Evolutionary conservation across 2,888 invertebrate species (phyloP).

Genomic region (Parnassius orleans): DNA sequence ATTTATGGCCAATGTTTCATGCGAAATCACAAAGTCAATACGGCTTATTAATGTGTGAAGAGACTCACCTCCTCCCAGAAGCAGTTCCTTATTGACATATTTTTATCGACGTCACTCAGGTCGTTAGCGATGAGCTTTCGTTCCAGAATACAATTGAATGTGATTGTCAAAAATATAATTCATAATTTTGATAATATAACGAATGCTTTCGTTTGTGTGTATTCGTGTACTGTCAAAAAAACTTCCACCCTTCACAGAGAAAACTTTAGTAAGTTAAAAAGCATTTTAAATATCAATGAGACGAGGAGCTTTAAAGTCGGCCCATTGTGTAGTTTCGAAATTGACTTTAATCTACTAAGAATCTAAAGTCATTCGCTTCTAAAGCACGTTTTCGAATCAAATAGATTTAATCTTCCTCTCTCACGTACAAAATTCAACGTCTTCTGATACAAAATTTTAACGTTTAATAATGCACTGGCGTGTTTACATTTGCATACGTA

Average conservation of each 20-base stretch:
- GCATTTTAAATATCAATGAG: slow-evolving; percentile 53
- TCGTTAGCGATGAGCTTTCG: slow-evolving; percentile 70
- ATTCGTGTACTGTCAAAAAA: slow-evolving; percentile 34
- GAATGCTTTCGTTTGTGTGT: slow-evolving; percentile 42
- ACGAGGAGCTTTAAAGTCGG: slow-evolving; percentile 39
- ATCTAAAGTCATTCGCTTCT: slow-evolving; percentile 65
- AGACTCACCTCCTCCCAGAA: slow-evolving; percentile 65
- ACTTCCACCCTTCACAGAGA: slow-evolving; percentile 37
- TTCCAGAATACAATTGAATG: slow-evolving; percentile 77
- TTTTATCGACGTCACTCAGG: slow-evolving; percentile 62
- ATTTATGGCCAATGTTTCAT: slow-evolving; percentile 71
- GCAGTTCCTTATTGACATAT: slow-evolving; percentile 59
- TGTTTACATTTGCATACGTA: slow-evolving; percentile 37
- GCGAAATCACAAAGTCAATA: slow-evolving; percentile 71
- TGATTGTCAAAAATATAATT: slow-evolving; percentile 69
- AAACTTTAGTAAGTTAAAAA: slow-evolving; percentile 41
- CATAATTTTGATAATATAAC: slow-evolving; percentile 63
- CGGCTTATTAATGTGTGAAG: slow-evolving; percentile 78
- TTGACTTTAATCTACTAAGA: slow-evolving; percentile 70
- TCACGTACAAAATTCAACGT: slow-evolving; percentile 51
- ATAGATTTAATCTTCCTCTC: slow-evolving; percentile 72
- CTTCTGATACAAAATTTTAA: slow-evolving; percentile 56
- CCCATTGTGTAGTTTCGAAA: slow-evolving; percentile 54
- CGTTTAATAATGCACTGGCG: slow-evolving; percentile 68
- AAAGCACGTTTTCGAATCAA: slow-evolving; percentile 71